Base-by-base conservation (phyloP, 2,797 vertebrate genomes). In the Gouania willdenowi region DNA sequence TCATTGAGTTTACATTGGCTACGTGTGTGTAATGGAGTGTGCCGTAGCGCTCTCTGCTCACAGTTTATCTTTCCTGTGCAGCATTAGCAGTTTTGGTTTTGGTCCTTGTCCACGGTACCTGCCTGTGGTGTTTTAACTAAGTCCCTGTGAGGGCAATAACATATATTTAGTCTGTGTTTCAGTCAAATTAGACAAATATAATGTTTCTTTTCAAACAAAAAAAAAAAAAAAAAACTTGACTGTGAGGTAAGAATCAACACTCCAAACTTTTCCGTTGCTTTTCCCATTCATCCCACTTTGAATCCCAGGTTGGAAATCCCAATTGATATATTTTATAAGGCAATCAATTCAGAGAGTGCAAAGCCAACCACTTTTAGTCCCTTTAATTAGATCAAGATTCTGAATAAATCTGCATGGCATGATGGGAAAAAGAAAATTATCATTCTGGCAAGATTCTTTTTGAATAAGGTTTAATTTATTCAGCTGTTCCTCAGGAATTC, bases 1-100 rank as follows among this genome's bases (percentile, higher is more conserved):
- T 37, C 9, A 10, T 4, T 7, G 43, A 40, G 11, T 67, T 67
- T 50, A 27, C 25, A 1, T 56, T 70, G 66, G 69, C 62, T 2
- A 6, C 0, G 5, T 29, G 21, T 40, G 15, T 14, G 11, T 1
- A 5, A 38, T 18, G 11, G 0, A 12, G 32, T 48, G 33, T 51
- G 45, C 22, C 18, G 23, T 37, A 25, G 26, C 57, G 41, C 7
- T 18, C 46, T 26, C 39, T 45, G 63, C 53, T 66, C 41, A 33
- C 54, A 11, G n/a, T 35, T 14, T 22, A 55, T 57, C 3, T 29
- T 33, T 18, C 46, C 26, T 34, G 14, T 26, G 41, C 30, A 19
- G 32, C 32, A 39, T 53, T 26, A 29, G 18, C 26, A 11, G 16
- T 5, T 15, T 9, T 5, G 6, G 8, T 16, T 5, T 15, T 15